Conservation (phyloP, 2,113 vertebrate species). For the Xiphias gladius region DNA sequence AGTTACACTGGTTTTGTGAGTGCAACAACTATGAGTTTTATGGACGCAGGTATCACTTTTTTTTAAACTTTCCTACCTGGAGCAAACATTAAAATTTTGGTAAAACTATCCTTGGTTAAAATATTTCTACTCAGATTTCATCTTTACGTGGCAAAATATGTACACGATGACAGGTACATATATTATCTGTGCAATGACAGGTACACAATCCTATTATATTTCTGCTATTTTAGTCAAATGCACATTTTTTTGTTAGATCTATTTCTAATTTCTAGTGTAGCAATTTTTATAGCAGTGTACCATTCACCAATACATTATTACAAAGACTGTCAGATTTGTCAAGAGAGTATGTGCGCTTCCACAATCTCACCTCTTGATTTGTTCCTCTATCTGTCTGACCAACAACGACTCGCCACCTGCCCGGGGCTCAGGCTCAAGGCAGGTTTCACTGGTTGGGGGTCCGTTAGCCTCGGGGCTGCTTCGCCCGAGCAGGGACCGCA, state of each 20-base stretch:
- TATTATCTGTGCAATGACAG: background rate
- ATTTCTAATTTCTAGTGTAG: background rate
- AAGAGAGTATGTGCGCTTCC: background rate
- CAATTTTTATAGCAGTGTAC: background rate
- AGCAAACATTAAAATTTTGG: background rate
- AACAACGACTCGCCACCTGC: conserved; percentile 86
- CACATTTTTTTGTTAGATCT: background rate
- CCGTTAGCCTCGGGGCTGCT: conserved; percentile 89
- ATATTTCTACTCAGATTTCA: background rate
- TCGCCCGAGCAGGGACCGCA: conserved; percentile 90
- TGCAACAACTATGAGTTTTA: no score
- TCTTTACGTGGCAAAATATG: background rate
- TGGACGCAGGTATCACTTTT: background rate
- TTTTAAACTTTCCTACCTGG: background rate
- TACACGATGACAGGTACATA: background rate
- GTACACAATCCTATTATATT: background rate
- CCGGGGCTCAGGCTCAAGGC: conserved; percentile 71
- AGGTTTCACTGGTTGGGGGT: conserved; percentile 75
- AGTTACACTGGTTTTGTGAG: background rate
- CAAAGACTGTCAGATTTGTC: no score
- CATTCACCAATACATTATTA: background rate
- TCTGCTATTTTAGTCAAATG: background rate
- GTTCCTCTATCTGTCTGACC: conserved; percentile 92
- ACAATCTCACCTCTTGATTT: conserved; percentile 89
- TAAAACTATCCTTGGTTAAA: background rate